Percentiles rank a stretch among this genome's conserved stretches.
phyloP scores from a whole-genome alignment of 1,140 invertebrate genomes.

The Aphis gossypii region DNA sequence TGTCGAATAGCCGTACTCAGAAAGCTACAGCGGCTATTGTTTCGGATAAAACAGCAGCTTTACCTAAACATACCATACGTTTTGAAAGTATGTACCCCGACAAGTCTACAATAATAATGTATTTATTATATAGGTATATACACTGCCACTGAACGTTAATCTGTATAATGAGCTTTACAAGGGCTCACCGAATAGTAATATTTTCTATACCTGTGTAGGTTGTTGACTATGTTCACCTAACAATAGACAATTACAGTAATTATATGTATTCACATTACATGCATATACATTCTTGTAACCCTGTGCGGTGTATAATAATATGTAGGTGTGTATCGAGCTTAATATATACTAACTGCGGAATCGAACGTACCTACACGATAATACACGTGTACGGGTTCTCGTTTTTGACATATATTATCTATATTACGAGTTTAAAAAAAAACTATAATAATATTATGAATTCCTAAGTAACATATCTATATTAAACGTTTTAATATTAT shows the following conservation, averaged over 20 bases:
- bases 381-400: neutral
- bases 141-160: neutral
- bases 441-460: neutral
- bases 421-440: neutral
- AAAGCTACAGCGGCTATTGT: neutral
- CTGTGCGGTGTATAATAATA: neutral
- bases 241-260: constrained; percentile 37
- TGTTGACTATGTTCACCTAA: neutral
- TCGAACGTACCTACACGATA: neutral
- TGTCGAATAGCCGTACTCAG: neutral
- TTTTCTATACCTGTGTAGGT: neutral
- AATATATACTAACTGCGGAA: neutral
- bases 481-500: neutral
- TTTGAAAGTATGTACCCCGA: neutral
- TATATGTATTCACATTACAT: constrained; percentile 5
- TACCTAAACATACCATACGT: neutral
- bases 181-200: neutral
- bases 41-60: constrained; percentile 7
- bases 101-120: neutral
- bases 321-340: neutral
- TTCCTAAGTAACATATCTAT: neutral
- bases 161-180: neutral
- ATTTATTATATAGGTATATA: neutral
- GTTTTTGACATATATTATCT: neutral
- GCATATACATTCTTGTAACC: neutral